Percentiles rank a stretch among this genome's conserved stretches.
Evolutionary conservation across 2,888 invertebrate genomes (phyloP).

Genomic region (Drosophila borborema): DNA sequence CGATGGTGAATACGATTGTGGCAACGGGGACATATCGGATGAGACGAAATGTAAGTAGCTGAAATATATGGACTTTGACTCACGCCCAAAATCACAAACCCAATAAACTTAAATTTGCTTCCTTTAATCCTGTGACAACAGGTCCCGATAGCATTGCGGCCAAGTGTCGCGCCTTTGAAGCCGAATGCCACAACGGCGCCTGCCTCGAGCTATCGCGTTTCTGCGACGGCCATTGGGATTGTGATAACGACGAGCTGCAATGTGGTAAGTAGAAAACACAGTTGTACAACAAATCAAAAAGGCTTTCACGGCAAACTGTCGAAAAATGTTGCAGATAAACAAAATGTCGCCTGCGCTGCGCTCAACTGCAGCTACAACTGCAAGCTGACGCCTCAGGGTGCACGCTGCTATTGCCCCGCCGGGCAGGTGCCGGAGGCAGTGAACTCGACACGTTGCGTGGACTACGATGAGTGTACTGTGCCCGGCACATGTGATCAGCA

Average conservation of each 20-base stretch:
- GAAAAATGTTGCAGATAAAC: slow-evolving; percentile 70
- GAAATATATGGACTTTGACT: slow-evolving; percentile 9
- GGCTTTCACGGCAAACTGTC: background rate
- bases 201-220: slow-evolving; percentile 84
- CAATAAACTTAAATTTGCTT: background rate
- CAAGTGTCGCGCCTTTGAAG: slow-evolving; percentile 89
- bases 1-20: slow-evolving; percentile 92
- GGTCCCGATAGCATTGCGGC: slow-evolving; percentile 87
- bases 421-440: slow-evolving; percentile 87
- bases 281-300: slow-evolving; percentile 4
- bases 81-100: slow-evolving; percentile 9
- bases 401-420: slow-evolving; percentile 90
- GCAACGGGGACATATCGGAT: slow-evolving; percentile 91
- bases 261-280: slow-evolving; percentile 79
- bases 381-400: slow-evolving; percentile 89
- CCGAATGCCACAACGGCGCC: slow-evolving; percentile 87
- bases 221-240: slow-evolving; percentile 84
- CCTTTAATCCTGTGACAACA: slow-evolving; percentile 60
- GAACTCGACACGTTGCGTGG: slow-evolving; percentile 88
- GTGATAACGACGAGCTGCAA: slow-evolving; percentile 84
- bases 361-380: slow-evolving; percentile 89
- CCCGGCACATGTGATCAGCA: slow-evolving; percentile 91
- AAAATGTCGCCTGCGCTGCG: slow-evolving; percentile 85
- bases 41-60: slow-evolving; percentile 89
- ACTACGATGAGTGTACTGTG: slow-evolving; percentile 91